Base-by-base conservation (phyloP, 2,888 invertebrate species). In the Scotopteryx bipunctaria region DNA sequence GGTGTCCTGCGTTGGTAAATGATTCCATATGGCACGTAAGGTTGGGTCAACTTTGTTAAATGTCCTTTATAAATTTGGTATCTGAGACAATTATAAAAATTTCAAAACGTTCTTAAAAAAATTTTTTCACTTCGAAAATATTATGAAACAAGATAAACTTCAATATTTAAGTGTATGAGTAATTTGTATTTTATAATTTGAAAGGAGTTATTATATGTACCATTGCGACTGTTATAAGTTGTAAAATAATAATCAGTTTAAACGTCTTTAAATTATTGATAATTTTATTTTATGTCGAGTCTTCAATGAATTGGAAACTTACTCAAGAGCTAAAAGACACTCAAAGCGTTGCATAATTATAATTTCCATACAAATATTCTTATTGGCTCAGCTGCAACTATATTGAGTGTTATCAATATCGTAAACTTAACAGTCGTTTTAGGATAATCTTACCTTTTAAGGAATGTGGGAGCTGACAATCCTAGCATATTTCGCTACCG, bases 1-100 rank as follows among this genome's bases (percentile, higher is more conserved):
- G 56, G 42, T 41, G 56, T 58, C 45, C 37, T 46, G 49, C 49
- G 48, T 48, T 33, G 3, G 44, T 43, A 51, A 41, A 52, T 52
- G 46, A 51, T 47, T 50, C 57, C 59, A 59, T 52, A 55, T 61
- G 57, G 49, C 53, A 54, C 51, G 45, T 48, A 44, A 45, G 32
- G 37, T 50, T 44, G 27, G 45, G 23, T 47, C 38, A 45, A 37
- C 33, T 36, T 40, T 46, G 47, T 41, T 25, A 33, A 16, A 44
- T 53, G 47, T 44, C 53, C 47, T 53, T 53, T 44, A 44, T 11
- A 38, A 48, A 14, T 37, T 41, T 17, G 14, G 13, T 16, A 13
- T 6, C 4, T 25, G 25, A 4, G 21, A 21, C 21, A n/a, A n/a
- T 21, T 1, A 21, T 21, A 25, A 25, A 9, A 2, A 9, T 9